Evolutionary conservation across 2,797 vertebrate species (phyloP).

Genomic region (Tapirus indicus): DNA sequence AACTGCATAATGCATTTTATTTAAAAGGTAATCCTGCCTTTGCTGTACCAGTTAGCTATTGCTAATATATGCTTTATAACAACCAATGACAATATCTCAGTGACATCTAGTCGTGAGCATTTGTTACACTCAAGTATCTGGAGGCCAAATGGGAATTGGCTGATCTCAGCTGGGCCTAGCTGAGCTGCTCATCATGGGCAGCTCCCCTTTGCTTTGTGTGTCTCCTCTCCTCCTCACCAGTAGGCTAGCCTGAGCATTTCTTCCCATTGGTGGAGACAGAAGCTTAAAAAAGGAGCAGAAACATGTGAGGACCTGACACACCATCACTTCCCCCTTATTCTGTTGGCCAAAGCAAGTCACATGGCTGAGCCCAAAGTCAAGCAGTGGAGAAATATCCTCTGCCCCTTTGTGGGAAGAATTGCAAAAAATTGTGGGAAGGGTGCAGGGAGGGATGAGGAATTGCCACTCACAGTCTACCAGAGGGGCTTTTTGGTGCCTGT

Average conservation of each 20-base stretch:
- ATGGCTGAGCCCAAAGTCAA: neutral
- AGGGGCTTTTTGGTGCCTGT: neutral
- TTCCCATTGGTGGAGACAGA: neutral
- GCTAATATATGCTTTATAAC: neutral
- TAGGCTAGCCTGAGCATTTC: neutral
- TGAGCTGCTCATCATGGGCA: neutral
- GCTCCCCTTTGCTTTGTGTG: neutral
- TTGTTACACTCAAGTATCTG: neutral
- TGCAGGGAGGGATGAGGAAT: neutral
- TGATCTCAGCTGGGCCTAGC: neutral
- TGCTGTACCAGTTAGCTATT: neutral
- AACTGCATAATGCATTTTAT: neutral
- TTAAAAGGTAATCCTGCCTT: neutral
- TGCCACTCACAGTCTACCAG: neutral
- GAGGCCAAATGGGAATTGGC: neutral
- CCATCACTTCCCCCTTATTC: neutral
- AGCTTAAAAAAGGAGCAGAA: neutral
- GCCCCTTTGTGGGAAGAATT: neutral
- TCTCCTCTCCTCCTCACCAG: neutral
- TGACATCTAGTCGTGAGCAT: rapidly evolving
- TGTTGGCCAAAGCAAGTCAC: neutral
- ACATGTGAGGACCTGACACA: neutral
- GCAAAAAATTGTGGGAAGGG: neutral
- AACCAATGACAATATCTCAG: rapidly evolving
- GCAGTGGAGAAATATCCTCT: neutral